A percentile compares a stretch with the other conserved stretches of the same genome.
These are phyloP conservation scores for Plebejus argus DNA, from an alignment of 2,888 invertebrate species.

Conservation along the genomic window DNA sequence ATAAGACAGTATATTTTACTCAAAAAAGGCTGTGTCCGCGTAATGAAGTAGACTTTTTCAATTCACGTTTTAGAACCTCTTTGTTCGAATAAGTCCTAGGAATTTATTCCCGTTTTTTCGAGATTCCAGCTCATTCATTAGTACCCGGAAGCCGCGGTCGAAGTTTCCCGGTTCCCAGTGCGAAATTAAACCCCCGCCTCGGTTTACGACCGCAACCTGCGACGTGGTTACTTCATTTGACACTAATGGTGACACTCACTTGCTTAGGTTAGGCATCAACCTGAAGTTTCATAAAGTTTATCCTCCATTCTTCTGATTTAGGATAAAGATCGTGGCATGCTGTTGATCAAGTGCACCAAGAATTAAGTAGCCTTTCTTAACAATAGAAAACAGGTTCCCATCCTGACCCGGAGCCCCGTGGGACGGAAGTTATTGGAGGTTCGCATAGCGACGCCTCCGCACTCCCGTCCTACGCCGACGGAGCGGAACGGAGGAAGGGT, in stretches of 20 bases:
- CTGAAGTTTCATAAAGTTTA: background rate
- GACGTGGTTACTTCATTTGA: conserved; percentile 20
- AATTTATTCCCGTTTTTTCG: background rate
- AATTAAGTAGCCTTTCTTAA: too few relatives aligned
- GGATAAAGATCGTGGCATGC: background rate
- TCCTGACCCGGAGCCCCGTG: too few relatives aligned
- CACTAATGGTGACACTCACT: background rate
- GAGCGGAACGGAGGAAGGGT: too few relatives aligned
- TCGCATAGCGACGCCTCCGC: too few relatives aligned
- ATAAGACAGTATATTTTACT: too few relatives aligned
- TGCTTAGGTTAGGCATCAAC: background rate
- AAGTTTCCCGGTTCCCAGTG: conserved; percentile 30
- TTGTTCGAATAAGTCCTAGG: background rate
- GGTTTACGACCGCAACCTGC: conserved; percentile 31
- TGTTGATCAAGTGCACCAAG: background rate
- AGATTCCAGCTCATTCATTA: conserved; percentile 15
- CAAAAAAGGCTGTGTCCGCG: too few relatives aligned
- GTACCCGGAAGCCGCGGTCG: background rate
- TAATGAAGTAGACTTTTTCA: too few relatives aligned
- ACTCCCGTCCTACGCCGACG: too few relatives aligned
- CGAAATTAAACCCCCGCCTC: conserved; percentile 25
- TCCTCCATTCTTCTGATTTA: background rate
- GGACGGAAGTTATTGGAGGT: too few relatives aligned
- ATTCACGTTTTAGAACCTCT: too few relatives aligned
- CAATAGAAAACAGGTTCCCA: too few relatives aligned